Conservation (phyloP, 64 coral and sea anemone genomes). For the Porites australiensis region DNA sequence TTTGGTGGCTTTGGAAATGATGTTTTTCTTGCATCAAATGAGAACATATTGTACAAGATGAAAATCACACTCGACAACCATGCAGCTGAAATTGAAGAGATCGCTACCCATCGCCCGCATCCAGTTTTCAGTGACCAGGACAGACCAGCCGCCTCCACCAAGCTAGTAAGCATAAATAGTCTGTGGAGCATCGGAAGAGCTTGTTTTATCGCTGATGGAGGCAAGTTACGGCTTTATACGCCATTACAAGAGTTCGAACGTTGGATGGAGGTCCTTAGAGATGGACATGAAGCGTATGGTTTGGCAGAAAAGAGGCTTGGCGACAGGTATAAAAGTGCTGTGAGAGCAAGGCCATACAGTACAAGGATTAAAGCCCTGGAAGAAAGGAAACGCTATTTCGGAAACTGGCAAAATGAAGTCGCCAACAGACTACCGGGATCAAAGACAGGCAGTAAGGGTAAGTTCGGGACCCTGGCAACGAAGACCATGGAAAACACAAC, state of each 20-base stretch:
- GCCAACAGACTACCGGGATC: conserved; percentile 18
- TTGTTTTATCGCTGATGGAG: background rate
- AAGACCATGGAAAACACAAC: conserved; percentile 63
- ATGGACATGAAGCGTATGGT: conserved; percentile 52
- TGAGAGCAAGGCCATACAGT: conserved; percentile 19
- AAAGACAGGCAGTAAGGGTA: conserved; percentile 44
- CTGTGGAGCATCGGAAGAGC: background rate
- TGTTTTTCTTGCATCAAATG: background rate
- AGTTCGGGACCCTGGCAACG: conserved; percentile 32
- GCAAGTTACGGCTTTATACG: background rate
- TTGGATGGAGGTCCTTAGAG: background rate
- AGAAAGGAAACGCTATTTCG: conserved; percentile 43
- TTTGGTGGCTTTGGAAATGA: background rate
- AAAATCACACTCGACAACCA: background rate
- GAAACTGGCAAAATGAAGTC: conserved; percentile 58
- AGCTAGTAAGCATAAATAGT: background rate
- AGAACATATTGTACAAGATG: background rate
- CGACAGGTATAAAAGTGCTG: conserved; percentile 21
- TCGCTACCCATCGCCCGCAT: background rate
- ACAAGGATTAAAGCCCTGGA: conserved; percentile 47
- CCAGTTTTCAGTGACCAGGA: background rate
- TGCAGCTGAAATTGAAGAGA: background rate
- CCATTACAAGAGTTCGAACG: background rate
- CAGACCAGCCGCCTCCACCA: background rate
- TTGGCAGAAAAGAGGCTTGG: conserved; percentile 52